Base-by-base conservation (phyloP, 1,140 invertebrate species). In the Ptiloglossa arizonensis region DNA sequence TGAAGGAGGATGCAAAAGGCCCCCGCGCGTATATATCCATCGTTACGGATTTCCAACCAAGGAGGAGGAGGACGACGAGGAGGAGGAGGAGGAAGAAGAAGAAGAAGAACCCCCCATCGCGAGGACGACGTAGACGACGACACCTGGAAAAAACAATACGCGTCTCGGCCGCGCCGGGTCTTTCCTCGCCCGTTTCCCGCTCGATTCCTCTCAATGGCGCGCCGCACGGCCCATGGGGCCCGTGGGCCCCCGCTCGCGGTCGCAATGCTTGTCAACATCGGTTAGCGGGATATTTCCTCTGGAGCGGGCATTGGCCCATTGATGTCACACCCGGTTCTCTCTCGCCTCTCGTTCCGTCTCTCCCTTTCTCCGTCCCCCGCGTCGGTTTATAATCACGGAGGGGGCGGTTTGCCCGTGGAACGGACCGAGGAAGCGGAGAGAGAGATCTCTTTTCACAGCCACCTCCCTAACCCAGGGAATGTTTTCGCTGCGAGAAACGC, bases 201-300 rank as follows among this genome's bases (percentile, higher is more conserved):
- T 78, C 80, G 83, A 62, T 86, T 67, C 74, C 68, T 62, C 69
- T 79, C 63, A 60, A 83, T 64, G 79, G 32, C 52, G 35, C 48
- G 46, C 24, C 71, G 60, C 56, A 17, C 54, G 44, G 22, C 75
- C 64, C 29, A 72, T 70, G 62, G 62, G 59, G 54, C 19, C 46
- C 24, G n/a, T n/a, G n/a, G 64, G n/a, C 32, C 32, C 64, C 48
- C 63, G 80, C 76, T 73, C 77, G 80, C 79, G 76, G 80, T 80
- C 83, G 88, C 86, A 89, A 91, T 91, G 89, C 82, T 89, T 91
- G 90, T 91, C 90, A 91, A 89, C 88, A 90, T 90, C 85, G 89
- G 88, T 91, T 91, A 91, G 88, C 83, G 83, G 81, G 89, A 91
- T 87, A 90, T 91, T 91, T 90, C 87, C 88, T 91, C 88, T 90